These are phyloP conservation scores for Apotomis turbidana DNA, from an alignment of 2,888 invertebrate genomes.

Conservation along the genomic window DNA sequence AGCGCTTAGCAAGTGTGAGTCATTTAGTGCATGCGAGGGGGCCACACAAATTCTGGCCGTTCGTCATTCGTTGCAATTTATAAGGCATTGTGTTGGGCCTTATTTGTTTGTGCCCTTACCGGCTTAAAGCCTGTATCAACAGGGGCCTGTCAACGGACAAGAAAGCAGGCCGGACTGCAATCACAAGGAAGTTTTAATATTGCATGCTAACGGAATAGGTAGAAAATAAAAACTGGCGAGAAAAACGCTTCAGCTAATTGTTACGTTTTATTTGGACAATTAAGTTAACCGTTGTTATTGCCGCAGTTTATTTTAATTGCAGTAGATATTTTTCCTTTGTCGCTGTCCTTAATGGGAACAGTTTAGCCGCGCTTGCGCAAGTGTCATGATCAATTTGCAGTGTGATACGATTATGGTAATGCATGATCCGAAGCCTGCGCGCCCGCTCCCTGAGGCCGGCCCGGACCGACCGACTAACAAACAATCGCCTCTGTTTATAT, in stretches of 20 bases:
- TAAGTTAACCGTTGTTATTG: conserved; percentile 29
- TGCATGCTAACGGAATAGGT: neutral
- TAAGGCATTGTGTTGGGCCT: conserved; percentile 59
- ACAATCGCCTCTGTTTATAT: conserved; percentile 41
- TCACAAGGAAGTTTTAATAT: conserved; percentile 6
- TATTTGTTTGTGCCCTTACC: conserved; percentile 55
- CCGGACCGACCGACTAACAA: conserved; percentile 46
- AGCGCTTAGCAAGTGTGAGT: conserved; percentile 35
- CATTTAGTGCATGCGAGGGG: conserved; percentile 37
- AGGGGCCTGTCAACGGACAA: conserved; percentile 49
- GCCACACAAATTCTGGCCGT: conserved; percentile 44
- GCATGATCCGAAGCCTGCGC: conserved; percentile 47
- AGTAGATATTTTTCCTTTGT: conserved; percentile 13
- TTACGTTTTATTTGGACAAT: conserved; percentile 25
- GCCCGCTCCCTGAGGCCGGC: conserved; percentile 41
- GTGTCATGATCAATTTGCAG: conserved; percentile 53
- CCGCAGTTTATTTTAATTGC: conserved; percentile 29
- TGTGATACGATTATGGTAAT: conserved; percentile 52
- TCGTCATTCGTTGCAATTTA: conserved; percentile 58
- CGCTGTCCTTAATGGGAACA: conserved; percentile 30
- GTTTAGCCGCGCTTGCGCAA: conserved; percentile 35
- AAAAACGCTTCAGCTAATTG: conserved; percentile 17
- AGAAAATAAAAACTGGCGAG: neutral
- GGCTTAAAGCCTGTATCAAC: conserved; percentile 46
- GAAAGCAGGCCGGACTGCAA: conserved; percentile 8